Percentiles rank a stretch among this genome's conserved stretches.
These are phyloP conservation scores for Cheracebus regulus DNA, from an alignment of 2,797 vertebrate genomes.

Conservation along the genomic window DNA sequence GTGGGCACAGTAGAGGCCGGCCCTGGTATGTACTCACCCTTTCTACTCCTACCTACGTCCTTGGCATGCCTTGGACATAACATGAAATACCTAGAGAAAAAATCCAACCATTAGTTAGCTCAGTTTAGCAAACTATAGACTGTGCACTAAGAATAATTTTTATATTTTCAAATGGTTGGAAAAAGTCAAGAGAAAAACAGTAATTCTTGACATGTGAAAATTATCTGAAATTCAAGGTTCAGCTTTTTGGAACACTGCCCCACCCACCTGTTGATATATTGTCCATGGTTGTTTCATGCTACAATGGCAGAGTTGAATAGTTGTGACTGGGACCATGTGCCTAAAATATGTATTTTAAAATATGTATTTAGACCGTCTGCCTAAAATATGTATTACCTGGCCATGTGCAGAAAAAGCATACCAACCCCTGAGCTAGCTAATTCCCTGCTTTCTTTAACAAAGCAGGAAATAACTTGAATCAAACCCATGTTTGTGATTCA, in stretches of 20 bases:
- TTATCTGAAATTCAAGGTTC: not conserved
- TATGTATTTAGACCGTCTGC: too few species aligned
- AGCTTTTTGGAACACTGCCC: not conserved
- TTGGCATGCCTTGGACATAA: not conserved
- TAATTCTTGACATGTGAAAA: not conserved
- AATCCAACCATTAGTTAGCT: not conserved
- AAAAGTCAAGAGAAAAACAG: not conserved
- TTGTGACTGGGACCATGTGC: rapidly evolving
- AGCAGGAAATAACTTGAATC: not conserved
- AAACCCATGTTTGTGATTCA: not conserved
- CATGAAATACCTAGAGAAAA: not conserved
- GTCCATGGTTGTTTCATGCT: rapidly evolving
- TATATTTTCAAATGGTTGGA: not conserved
- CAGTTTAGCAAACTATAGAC: not conserved
- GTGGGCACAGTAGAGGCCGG: too few species aligned
- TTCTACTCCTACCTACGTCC: rapidly evolving
- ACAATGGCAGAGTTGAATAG: rapidly evolving
- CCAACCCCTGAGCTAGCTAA: too few species aligned
- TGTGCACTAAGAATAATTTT: not conserved
- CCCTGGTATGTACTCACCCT: rapidly evolving
- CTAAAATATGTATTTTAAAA: not conserved
- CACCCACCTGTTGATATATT: rapidly evolving
- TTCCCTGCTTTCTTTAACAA: not conserved
- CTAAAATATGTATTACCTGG: not conserved
- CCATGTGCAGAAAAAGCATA: too few species aligned